Conservation (phyloP, 1,140 invertebrate species). For the Cydia fagiglandana region DNA sequence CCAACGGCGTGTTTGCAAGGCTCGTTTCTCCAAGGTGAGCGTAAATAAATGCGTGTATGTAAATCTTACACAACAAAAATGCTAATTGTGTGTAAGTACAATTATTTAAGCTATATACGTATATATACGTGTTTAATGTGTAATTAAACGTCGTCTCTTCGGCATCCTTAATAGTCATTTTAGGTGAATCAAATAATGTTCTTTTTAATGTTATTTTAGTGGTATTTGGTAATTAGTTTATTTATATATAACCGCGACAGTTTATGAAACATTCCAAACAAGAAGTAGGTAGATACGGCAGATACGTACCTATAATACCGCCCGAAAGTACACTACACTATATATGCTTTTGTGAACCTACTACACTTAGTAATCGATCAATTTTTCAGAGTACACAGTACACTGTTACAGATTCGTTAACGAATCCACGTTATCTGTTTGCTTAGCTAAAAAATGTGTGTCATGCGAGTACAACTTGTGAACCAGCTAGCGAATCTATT, state of each 20-base stretch:
- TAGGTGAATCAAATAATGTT: not conserved
- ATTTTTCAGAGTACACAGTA: not conserved
- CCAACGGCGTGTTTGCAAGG: not conserved
- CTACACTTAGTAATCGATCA: not conserved
- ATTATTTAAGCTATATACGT: not conserved
- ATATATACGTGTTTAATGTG: too few relatives aligned
- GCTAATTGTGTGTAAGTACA: not conserved
- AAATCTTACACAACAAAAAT: constrained; percentile 3
- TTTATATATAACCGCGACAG: too few relatives aligned
- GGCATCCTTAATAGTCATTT: not conserved
- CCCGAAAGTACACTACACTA: too few relatives aligned
- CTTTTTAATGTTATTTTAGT: too few relatives aligned
- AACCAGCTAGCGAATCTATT: constrained; percentile 3
- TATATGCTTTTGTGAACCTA: not conserved
- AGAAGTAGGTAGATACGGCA: too few relatives aligned
- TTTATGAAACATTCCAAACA: too few relatives aligned
- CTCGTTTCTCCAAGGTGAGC: constrained; percentile 1
- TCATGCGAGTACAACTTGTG: not conserved
- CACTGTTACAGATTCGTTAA: not conserved
- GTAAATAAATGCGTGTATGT: not conserved
- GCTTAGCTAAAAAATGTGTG: constrained; percentile 13
- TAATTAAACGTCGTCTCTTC: not conserved
- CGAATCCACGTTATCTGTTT: constrained; percentile 18
- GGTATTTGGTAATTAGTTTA: too few relatives aligned
- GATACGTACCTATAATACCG: too few relatives aligned